phyloP scores from a whole-genome alignment of 2,797 vertebrate species.

The Coilia nasus region DNA sequence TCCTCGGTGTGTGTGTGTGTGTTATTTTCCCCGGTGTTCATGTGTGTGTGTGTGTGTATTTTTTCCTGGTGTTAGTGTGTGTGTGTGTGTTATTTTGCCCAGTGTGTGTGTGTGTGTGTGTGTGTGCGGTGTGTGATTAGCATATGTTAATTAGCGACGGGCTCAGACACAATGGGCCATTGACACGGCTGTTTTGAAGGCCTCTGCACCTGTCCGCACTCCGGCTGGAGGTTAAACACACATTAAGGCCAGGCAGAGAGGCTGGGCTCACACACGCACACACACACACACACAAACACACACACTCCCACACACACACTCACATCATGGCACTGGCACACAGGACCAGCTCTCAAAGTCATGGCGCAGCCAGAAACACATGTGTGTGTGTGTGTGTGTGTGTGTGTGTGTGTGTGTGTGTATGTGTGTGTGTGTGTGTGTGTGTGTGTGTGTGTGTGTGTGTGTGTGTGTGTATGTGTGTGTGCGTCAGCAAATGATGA shows the following conservation, averaged over 20 bases:
- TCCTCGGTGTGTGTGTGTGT: not conserved
- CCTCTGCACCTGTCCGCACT: not conserved
- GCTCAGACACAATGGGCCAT: conserved; percentile 51
- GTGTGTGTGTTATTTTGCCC: not conserved
- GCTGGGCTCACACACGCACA: not conserved
- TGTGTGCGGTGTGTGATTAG: conserved; percentile 40
- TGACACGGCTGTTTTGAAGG: not conserved
- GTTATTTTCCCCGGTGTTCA: no score
- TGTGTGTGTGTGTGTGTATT: not conserved
- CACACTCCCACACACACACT: not conserved
- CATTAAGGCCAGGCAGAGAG: not conserved
- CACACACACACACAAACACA: not conserved
- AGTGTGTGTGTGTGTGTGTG: no score
- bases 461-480: no score
- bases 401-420: no score
- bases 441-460: no score
- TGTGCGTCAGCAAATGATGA: not conserved
- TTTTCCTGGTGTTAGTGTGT: not conserved
- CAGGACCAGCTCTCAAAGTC: not conserved
- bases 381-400: not conserved
- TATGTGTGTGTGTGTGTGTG: no score
- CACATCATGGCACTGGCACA: not conserved
- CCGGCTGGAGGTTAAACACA: not conserved
- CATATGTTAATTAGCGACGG: conserved; percentile 55
- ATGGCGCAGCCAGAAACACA: not conserved